Base-by-base conservation (phyloP, 2,113 vertebrate species). In the Reinhardtius hippoglossoides region DNA sequence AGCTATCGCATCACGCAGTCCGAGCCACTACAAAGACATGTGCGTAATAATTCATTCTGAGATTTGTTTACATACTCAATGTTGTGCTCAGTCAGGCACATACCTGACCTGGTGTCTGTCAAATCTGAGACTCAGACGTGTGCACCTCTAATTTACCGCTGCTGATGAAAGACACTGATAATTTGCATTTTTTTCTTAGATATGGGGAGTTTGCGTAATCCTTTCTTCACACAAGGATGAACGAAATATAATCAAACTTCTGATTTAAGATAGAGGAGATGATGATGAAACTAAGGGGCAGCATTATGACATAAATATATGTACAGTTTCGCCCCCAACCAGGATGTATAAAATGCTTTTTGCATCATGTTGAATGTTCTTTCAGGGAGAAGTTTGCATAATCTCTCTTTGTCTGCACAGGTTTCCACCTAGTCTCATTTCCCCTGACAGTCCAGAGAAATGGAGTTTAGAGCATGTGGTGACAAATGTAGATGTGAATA, bases 51-150 rank as follows among this genome's bases (percentile, higher is more conserved):
- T 78, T 56, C 61, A 63, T 67, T 63, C 42, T 12, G 37, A 44
- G 67, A 77, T 77, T 55, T 75, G 76, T 83, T 83, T 75, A 62
- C 73, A 66, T 54, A 70, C 60, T 70, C 73, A 58, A 6, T 37
- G 67, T 58, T 84, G 80, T 0, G 48, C 69, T 76, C 31, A 58
- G 69, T 62, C 9, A 42, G 69, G 35, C 15, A 12, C 21, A 57
- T 27, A 42, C 63, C 7, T 46, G 67, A 12, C 67, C 26, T 10
- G 67, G 24, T 74, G 78, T 70, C 68, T 50, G 66, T 86, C 84
- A 82, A 68, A 72, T 54, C 1, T 35, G 18, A 15, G 58, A 8
- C 10, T 70, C 18, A 56, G 62, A 74, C 55, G 35, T 56, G 61
- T 35, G 16, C 60, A 65, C 48, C 21, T 58, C 24, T 21, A 1